Conservation (phyloP, 2,888 invertebrate species). For the Dicyrtomina minuta region DNA sequence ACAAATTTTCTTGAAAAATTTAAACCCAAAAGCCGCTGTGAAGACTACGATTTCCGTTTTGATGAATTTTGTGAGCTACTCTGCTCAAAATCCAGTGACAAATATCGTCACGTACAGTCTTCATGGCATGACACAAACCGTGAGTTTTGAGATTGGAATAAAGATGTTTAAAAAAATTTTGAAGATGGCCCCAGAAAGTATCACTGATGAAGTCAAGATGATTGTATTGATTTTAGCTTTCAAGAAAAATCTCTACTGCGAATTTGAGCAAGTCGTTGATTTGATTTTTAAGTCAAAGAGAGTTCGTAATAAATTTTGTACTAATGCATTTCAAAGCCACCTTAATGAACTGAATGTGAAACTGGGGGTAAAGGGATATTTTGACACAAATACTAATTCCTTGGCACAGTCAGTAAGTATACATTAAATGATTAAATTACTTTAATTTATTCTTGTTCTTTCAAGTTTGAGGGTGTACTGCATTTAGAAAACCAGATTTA, state of each 20-base stretch:
- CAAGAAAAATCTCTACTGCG: no score
- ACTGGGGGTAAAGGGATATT: constrained; percentile 1
- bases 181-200: no score
- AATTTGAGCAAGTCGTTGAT: constrained; percentile 5
- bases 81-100: no score
- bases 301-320: not conserved
- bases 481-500: not conserved
- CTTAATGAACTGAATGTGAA: constrained; percentile 1
- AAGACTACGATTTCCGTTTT: constrained; percentile 39
- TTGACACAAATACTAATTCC: no score
- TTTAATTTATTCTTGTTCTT: not conserved
- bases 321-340: constrained; percentile 1
- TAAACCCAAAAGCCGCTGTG: no score
- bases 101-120: no score
- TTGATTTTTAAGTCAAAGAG: no score
- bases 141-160: no score
- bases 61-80: constrained; percentile 37
- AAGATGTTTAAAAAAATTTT: constrained; percentile 27
- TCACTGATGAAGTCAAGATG: no score
- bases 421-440: not conserved
- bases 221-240: no score
- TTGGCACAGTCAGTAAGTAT: not conserved
- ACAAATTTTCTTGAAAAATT: not conserved
- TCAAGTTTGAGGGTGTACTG: not conserved
- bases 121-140: no score